phyloP scores from a whole-genome alignment of 1,140 invertebrate species.

The Tribolium castaneum region DNA sequence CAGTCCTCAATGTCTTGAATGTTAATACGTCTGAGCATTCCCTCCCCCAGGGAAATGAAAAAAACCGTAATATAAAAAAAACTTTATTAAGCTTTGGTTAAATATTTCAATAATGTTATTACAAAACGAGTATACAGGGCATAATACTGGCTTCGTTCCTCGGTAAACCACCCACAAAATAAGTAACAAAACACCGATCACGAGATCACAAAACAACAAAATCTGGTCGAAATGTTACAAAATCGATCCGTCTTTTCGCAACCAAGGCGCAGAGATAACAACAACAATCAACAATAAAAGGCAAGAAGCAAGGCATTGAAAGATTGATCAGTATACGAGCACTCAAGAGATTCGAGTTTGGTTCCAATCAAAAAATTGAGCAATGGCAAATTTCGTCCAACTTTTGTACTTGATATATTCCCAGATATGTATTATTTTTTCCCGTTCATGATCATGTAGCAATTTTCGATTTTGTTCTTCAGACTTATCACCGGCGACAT shows the following conservation, averaged over 20 bases:
- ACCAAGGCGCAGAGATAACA: background rate
- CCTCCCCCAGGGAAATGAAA: background rate
- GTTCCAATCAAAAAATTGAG: conserved; percentile 11
- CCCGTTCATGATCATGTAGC: conserved; percentile 58
- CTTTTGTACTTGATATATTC: background rate
- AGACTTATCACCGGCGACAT: conserved; percentile 56
- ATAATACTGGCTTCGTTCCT: background rate
- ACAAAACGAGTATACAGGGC: background rate
- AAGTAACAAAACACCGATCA: background rate
- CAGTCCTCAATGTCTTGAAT: too few species aligned
- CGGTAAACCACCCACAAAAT: background rate
- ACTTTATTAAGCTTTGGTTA: background rate
- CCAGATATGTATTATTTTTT: conserved; percentile 36
- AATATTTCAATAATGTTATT: background rate
- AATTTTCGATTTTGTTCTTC: conserved; percentile 55
- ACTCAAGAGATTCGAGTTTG: background rate
- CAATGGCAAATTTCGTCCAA: background rate
- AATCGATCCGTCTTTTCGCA: background rate
- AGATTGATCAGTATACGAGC: background rate
- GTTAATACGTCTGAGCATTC: too few species aligned
- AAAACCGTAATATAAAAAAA: background rate
- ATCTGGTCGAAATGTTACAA: background rate
- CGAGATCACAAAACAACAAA: background rate
- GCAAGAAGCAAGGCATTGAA: conserved; percentile 21
- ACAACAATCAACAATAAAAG: conserved; percentile 22